These are phyloP conservation scores for Cassiopea andromeda DNA, from an alignment of 30 jellyfish, hydroid and myxozoan genomes.

Conservation along the genomic window DNA sequence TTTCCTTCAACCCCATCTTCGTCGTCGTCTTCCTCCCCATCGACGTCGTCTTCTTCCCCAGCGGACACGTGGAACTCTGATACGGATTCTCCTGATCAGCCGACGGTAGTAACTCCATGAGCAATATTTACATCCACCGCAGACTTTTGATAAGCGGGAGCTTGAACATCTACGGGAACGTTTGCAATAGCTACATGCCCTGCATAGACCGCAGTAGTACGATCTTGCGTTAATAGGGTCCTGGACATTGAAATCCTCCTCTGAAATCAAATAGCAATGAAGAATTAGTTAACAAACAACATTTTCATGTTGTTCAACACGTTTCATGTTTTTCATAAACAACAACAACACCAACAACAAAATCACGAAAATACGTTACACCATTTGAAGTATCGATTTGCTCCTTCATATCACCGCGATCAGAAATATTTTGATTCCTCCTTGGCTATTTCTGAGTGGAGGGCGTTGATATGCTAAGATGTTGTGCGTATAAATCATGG, in stretches of 20 bases:
- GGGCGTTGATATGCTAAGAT: too few species aligned
- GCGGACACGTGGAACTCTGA: neutral
- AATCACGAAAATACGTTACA: too few species aligned
- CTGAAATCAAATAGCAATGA: neutral
- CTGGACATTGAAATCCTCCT: neutral
- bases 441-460: too few species aligned
- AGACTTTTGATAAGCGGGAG: neutral
- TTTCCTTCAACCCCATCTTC: neutral
- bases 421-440: too few species aligned
- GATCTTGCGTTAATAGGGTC: neutral
- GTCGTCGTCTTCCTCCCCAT: neutral
- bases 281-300: too few species aligned
- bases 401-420: too few species aligned
- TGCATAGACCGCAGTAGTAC: conserved; percentile 14
- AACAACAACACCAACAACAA: too few species aligned
- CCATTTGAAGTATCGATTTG: too few species aligned
- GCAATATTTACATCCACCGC: conserved; percentile 3
- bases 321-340: too few species aligned
- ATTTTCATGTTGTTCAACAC: too few species aligned
- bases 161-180: neutral
- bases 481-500: too few species aligned
- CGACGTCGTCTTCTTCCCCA: neutral
- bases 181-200: neutral
- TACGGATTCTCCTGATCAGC: conserved; percentile 13
- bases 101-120: neutral